A percentile compares a stretch with the other conserved stretches of the same genome.
Evolutionary conservation across 2,113 vertebrate genomes (phyloP).

Genomic region (Psittacula cyanocephala): DNA sequence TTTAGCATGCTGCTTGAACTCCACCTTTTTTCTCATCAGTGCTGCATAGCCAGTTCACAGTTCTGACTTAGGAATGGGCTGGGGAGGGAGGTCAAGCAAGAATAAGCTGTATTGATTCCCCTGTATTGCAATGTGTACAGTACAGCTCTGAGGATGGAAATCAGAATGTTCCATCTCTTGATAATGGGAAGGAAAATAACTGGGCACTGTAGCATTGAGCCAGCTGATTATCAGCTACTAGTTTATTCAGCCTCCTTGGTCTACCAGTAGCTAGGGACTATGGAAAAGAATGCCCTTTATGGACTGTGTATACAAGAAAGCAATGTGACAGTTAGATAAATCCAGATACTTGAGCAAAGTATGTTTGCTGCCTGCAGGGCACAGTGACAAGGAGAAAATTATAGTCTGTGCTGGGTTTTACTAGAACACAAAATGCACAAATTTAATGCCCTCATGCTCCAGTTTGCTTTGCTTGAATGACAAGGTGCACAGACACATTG

Average conservation of each 20-base stretch:
- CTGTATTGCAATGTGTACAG: neutral
- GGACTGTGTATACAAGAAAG: neutral
- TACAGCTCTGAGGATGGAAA: neutral
- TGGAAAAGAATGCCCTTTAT: neutral
- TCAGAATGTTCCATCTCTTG: neutral
- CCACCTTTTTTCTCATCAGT: neutral
- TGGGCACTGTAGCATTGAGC: neutral
- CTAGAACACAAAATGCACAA: conserved; percentile 17
- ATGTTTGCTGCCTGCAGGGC: conserved; percentile 25
- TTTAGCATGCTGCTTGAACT: neutral
- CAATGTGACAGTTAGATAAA: conserved; percentile 9
- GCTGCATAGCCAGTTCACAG: neutral
- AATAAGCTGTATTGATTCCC: neutral
- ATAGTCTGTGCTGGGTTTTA: conserved; percentile 8
- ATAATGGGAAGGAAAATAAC: neutral
- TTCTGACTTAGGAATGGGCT: neutral
- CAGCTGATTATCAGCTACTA: neutral
- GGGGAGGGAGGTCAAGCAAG: neutral
- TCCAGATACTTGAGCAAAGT: conserved; percentile 19
- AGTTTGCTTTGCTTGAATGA: conserved; percentile 26
- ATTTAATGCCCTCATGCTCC: neutral
- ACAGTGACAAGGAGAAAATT: conserved; percentile 47
- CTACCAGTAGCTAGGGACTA: neutral
- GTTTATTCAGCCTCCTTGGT: neutral
- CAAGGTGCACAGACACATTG: neutral